Evolutionary conservation across 1,140 invertebrate genomes (phyloP), one percentile per base, ranked within the genome.

Genomic region (Nomia melanderi): DNA sequence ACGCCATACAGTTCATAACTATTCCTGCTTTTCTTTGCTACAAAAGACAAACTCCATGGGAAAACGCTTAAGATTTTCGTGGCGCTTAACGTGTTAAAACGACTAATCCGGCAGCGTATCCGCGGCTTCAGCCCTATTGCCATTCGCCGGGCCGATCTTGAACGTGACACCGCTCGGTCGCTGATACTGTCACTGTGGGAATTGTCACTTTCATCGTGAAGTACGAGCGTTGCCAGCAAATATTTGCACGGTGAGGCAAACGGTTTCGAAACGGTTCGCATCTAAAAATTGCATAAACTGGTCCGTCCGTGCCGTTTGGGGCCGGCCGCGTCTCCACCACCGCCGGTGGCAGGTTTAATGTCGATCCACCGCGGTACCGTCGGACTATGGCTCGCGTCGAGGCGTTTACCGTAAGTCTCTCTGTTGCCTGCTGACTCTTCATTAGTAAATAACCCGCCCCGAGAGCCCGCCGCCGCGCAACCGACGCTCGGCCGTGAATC

Each of bases 251-350:
- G 54, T 69, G 73, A 76, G 73, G 39, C 60, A 76, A 76, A n/a
- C n/a, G 64, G 65, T 47, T 56, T 67, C 73, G 65, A 67, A 75
- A 75, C 73, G 29, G 39, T 14, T 75, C 57, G 66, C 29, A n/a
- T 67, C 73, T 75, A 67, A 76, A 69, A 76, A 76, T 76, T 76
- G 73, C 73, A 69, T 76, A 69, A 76, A 76, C 53, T 36, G 59
- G 41, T 44, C 11, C 36, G 47, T 50, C 41, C n/a, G 50, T 25
- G 39, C 20, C 33, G 41, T 44, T 11, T 27, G 25, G 29, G 41
- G 33, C 53, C 33, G 39, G 72, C n/a, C 39, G 44, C 39, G 47
- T 50, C 14, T 39, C 31, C 5, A 4, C 14, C n/a, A n/a, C n/a
- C n/a, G n/a, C n/a, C 57, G 17, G n/a, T 25, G 57, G 39, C 29